These are phyloP conservation scores for Neoscelio sp. DNA, from an alignment of 2,888 invertebrate species.

Conservation along the genomic window DNA sequence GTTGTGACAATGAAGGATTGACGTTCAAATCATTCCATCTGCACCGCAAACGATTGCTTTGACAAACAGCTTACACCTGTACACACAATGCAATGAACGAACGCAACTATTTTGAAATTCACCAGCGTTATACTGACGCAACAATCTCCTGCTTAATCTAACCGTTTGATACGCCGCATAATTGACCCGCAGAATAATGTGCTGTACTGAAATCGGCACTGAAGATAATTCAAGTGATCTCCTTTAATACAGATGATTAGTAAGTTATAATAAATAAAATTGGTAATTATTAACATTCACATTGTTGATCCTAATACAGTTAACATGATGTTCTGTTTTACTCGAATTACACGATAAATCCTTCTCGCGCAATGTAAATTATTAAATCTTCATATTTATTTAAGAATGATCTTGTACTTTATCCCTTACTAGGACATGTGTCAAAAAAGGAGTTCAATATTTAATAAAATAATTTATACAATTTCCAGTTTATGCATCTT, in stretches of 20 bases:
- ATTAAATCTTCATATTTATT: too few relatives aligned
- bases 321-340: too few relatives aligned
- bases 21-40: constrained; percentile 63
- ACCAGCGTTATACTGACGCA: constrained; percentile 36
- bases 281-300: too few relatives aligned
- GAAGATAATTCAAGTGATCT: constrained; percentile 45
- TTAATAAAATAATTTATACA: too few relatives aligned
- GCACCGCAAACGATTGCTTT: constrained; percentile 58
- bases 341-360: too few relatives aligned
- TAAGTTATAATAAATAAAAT: constrained; percentile 1
- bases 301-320: too few relatives aligned
- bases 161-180: constrained; percentile 58
- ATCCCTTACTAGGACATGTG: too few relatives aligned
- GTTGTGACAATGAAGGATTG: constrained; percentile 68
- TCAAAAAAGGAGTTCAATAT: too few relatives aligned
- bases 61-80: constrained; percentile 68
- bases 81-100: constrained; percentile 55
- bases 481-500: too few relatives aligned
- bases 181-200: constrained; percentile 47
- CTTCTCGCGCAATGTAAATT: too few relatives aligned
- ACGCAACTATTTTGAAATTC: constrained; percentile 64
- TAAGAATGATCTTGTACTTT: too few relatives aligned
- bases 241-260: constrained; percentile 18
- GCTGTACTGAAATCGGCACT: constrained; percentile 30
- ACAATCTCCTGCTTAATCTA: constrained; percentile 62